Base-by-base conservation (phyloP, 2,888 invertebrate genomes). In the Parnassius mnemosyne region DNA sequence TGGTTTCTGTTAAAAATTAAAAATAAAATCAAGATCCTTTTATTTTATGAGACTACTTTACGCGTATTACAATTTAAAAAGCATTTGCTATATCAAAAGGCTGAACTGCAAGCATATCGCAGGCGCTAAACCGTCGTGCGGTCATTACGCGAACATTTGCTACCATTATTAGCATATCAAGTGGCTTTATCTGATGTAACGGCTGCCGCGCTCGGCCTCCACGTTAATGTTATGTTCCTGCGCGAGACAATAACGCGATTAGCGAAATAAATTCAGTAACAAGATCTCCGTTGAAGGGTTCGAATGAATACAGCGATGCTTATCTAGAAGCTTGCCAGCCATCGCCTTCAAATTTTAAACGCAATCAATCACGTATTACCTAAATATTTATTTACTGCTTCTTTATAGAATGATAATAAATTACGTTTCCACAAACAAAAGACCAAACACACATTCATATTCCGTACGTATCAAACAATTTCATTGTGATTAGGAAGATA, bases 151-250 rank as follows among this genome's bases (percentile, higher is more conserved):
- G 84, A 84, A 77, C 87, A 85, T 86, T 88, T 81, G 86, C 83
- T 78, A 78, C 79, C 72, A 68, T 78, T 80, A 88, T 89, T 88
- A 88, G 82, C 88, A 90, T 89, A 87, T 87, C 84, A 88, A 87
- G 84, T 77, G 80, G 70, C 67, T 73, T 84, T 88, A 88, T 89
- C 89, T 77, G 88, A 89, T 88, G 85, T 77, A 83, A 82, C 83
- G 81, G 79, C 81, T 78, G 77, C 78, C 72, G 66, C 65, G 69
- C 74, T 73, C 73, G 68, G 70, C 66, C 72, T 65, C 74, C 73
- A 76, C 76, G 71, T 74, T 76, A 65, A 60, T 57, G 67, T 64
- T 62, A 75, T 73, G 74, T 67, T 70, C 69, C 71, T 70, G 68
- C 68, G 69, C 77, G 79, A 83, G 82, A 87, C 86, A 87, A 86